Conservation (phyloP, 2,113 vertebrate species). For the Callorhinus ursinus region DNA sequence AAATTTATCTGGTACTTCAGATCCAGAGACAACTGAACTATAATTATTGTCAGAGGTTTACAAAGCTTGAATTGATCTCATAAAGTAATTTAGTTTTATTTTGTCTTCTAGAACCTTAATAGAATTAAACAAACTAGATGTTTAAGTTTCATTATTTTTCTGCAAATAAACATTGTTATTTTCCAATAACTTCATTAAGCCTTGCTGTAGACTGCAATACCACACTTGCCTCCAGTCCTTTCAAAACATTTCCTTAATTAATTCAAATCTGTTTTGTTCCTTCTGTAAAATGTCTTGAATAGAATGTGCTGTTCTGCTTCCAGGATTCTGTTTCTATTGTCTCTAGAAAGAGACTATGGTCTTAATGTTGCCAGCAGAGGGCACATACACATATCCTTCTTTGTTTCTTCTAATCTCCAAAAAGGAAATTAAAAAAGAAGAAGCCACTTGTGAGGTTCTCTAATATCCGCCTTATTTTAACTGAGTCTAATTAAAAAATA, state of each 20-base stretch:
- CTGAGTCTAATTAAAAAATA: background rate
- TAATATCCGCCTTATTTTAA: background rate
- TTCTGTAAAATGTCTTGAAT: conserved; percentile 44
- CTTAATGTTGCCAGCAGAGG: conserved; percentile 72
- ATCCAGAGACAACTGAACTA: background rate
- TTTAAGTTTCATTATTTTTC: conserved; percentile 27
- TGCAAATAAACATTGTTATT: background rate
- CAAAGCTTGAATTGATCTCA: background rate
- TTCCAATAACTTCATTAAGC: background rate
- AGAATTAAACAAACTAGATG: background rate
- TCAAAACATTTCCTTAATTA: conserved; percentile 28
- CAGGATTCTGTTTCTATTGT: conserved; percentile 63
- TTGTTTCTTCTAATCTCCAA: conserved; percentile 29
- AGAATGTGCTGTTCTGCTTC: background rate
- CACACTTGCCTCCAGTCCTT: background rate
- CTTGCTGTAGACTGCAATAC: background rate
- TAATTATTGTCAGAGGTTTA: background rate
- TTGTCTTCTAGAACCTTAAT: background rate
- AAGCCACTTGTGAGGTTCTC: background rate
- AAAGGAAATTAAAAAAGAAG: background rate
- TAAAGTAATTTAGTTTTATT: conserved; percentile 29
- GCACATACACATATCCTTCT: conserved; percentile 36
- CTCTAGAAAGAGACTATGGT: conserved; percentile 24
- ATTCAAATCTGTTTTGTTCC: conserved; percentile 26
- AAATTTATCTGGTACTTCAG: conserved; percentile 4